Evolutionary conservation across 2,113 vertebrate species (phyloP), one percentile per base, ranked within the genome.

Genomic region (Notiomystis cincta): DNA sequence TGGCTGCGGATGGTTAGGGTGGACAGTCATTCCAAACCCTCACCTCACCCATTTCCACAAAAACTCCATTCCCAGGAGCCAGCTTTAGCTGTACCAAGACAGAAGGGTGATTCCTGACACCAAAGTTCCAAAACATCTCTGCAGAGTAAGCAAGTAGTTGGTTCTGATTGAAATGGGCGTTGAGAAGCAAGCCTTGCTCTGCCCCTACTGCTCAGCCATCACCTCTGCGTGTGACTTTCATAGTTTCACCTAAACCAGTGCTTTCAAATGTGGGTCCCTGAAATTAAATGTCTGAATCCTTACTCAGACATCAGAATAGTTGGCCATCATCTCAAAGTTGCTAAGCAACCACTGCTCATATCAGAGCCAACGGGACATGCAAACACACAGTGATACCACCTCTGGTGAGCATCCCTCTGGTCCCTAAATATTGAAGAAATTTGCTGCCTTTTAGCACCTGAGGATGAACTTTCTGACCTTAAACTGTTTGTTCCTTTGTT

Each of bases 241-340:
- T 35, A 40, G 42, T 18, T 11, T 23, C 13, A 57, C 38, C 60
- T 48, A 35, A 2, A 6, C 7, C 13, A 81, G 3, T 25, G 31
- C 35, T 95, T 89, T 71, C 22, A 58, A 66, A 62, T 16, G 13
- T 40, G 25, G 9, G 24, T 73, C 35, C 27, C 42, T 81, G 48
- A 56, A 95, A 90, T 62, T 31, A 83, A 70, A 86, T 23, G 23
- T 17, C 38, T 72, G 71, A 61, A 62, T 89, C 76, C 15, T 82
- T 58, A 56, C 87, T 75, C 69, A 92, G 64, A 48, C 28, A 84
- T 78, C 77, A 75, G 79, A 92, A 92, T 70, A 90, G 7, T 42
- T 90, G 79, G 71, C 62, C 79, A 80, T 80, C 25, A 1, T 70
- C 60, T 86, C 47, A 77, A 93, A 97, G 82, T 90, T 96, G 93